These are phyloP conservation scores for Sarcophaga bullata DNA, from an alignment of 1,140 invertebrate genomes.

Conservation along the genomic window DNA sequence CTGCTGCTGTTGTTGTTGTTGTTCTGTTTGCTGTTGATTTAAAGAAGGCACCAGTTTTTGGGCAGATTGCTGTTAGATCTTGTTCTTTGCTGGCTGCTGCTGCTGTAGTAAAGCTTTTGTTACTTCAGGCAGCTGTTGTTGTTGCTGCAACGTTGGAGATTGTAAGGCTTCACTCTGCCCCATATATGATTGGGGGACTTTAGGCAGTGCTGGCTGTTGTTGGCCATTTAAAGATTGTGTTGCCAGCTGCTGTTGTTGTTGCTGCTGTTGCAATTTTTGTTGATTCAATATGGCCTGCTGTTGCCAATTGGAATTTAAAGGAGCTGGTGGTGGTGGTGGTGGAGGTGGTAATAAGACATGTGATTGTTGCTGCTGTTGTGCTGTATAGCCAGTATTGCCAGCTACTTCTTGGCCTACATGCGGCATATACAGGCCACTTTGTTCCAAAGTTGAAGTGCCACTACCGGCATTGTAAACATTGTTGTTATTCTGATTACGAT, in stretches of 20 bases:
- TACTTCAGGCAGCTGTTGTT: constrained; percentile 26
- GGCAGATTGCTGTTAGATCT: constrained; percentile 24
- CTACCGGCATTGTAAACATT: constrained; percentile 48
- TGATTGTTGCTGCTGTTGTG: constrained; percentile 49
- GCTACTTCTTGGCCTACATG: constrained; percentile 24
- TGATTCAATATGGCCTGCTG: constrained; percentile 45
- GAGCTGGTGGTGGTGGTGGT: constrained; percentile 46
- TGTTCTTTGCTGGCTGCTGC: constrained; percentile 39
- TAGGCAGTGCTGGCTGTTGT: constrained; percentile 32
- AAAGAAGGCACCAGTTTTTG: constrained; percentile 14
- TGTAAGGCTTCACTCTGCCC: neutral
- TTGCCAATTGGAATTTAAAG: constrained; percentile 46
- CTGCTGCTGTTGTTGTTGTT: neutral
- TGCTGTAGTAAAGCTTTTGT: neutral
- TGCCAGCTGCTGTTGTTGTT: constrained; percentile 47
- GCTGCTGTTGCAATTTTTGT: constrained; percentile 46
- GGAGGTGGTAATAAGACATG: constrained; percentile 48
- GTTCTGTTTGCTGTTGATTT: neutral
- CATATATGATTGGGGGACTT: constrained; percentile 47
- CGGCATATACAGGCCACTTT: constrained; percentile 55
- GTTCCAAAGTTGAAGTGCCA: constrained; percentile 47
- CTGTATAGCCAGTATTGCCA: constrained; percentile 41
- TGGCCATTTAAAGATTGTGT: constrained; percentile 44
- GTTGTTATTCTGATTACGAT: constrained; percentile 47
- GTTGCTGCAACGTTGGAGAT: constrained; percentile 18